Evolutionary conservation across 2,113 vertebrate genomes (phyloP).

Genomic region (Camelus dromedarius): DNA sequence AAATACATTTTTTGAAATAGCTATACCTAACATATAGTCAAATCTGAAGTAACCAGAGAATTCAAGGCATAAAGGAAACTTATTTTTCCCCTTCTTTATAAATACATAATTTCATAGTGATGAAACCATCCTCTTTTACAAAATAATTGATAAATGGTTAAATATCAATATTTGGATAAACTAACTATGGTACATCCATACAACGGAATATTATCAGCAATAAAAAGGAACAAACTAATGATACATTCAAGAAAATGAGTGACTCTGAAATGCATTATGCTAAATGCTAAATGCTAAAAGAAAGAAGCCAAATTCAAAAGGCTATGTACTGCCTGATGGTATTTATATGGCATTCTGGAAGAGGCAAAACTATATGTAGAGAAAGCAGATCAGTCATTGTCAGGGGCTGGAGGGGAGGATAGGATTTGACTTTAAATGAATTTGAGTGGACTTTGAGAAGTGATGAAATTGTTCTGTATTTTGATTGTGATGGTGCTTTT

Average conservation of each 20-base stretch:
- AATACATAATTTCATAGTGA: background rate
- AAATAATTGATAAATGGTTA: slow-evolving; percentile 22
- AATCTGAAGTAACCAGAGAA: slow-evolving; percentile 32
- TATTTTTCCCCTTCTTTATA: background rate
- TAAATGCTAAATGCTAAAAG: background rate
- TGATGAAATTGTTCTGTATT: background rate
- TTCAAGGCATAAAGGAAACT: background rate
- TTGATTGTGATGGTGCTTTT: background rate
- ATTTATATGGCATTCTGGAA: background rate
- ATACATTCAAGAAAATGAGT: background rate
- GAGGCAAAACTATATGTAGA: background rate
- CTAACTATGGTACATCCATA: background rate
- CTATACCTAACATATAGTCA: background rate
- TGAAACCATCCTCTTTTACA: background rate
- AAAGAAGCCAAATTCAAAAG: background rate
- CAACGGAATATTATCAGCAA: background rate
- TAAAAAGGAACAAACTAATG: background rate
- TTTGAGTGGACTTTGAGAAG: background rate
- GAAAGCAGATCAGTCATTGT: background rate
- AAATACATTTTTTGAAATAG: background rate
- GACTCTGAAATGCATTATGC: background rate
- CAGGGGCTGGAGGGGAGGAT: background rate
- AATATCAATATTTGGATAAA: slow-evolving; percentile 5
- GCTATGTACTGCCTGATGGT: background rate
- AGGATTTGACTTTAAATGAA: background rate